phyloP scores from a whole-genome alignment of 2,113 vertebrate genomes.

The Tyrannus savana region DNA sequence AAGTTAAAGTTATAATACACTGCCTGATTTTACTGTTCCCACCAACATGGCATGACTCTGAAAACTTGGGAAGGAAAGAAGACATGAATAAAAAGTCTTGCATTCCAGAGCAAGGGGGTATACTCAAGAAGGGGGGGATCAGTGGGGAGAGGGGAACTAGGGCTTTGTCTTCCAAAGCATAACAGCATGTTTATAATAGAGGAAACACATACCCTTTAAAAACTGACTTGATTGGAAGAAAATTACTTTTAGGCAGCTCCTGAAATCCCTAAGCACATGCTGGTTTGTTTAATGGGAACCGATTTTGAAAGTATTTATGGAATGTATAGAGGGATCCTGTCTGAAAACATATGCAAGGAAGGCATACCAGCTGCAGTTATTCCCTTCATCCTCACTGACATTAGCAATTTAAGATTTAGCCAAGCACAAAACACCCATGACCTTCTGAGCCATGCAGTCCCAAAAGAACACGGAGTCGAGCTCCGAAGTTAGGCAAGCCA shows the following conservation, averaged over 20 bases:
- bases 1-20: not conserved
- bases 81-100: constrained; percentile 37
- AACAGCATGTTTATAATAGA: constrained; percentile 38
- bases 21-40: constrained; percentile 39
- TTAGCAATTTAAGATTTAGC: constrained; percentile 52
- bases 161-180: constrained; percentile 32
- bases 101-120: constrained; percentile 48
- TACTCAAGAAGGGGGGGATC: not conserved
- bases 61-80: constrained; percentile 45
- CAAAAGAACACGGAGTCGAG: not conserved
- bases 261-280: constrained; percentile 65
- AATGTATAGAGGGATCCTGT: constrained; percentile 64
- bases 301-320: constrained; percentile 69
- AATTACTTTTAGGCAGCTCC: constrained; percentile 52
- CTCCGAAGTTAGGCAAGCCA: not conserved
- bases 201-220: constrained; percentile 59
- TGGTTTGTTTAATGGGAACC: constrained; percentile 67
- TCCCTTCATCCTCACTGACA: constrained; percentile 53
- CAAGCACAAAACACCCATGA: constrained; percentile 57
- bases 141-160: not conserved
- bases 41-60: not conserved
- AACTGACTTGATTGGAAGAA: constrained; percentile 62
- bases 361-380: constrained; percentile 60
- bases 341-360: constrained; percentile 47
- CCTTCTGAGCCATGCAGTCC: constrained; percentile 24